Base-by-base conservation (phyloP, 2,888 invertebrate species). In the Norana najaformis region DNA sequence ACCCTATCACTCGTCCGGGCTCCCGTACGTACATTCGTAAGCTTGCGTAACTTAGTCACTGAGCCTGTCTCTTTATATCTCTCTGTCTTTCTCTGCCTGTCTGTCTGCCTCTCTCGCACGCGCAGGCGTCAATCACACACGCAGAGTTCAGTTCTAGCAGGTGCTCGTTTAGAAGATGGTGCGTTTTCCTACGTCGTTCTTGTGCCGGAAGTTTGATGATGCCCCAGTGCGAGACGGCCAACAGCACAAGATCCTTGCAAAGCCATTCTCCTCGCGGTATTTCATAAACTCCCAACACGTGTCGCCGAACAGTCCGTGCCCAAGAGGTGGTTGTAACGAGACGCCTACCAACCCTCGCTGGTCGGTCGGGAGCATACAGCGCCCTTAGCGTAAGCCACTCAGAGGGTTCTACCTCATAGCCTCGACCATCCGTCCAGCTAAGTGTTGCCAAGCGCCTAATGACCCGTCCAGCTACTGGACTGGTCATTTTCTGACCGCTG, bases 401-500 rank as follows among this genome's bases (percentile, higher is more conserved):
- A 8, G 69, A n/a, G 69, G 69, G 5, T 69, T n/a, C 69, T 69
- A 69, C 69, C 69, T 69, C 69, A n/a, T 4, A 69, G 30, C 30
- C 13, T 69, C n/a, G 8, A 69, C 69, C n/a, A 69, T 69, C 69
- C 3, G 69, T 69, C 69, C 69, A 69, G 69, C 11, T 69, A 30
- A 69, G 69, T n/a, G 69, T n/a, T 69, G 69, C 69, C 69, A 69
- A 69, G 69, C 69, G n/a, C 69, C 69, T 69, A 69, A 69, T 69
- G 69, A 69, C 69, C 11, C 69, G 30, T 69, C 69, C 69, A 69
- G 69, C 69, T n/a, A 69, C 69, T 69, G 69, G 69, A 69, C 69
- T 69, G 85, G 85, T 85, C 35, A 85, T 85, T 85, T 85, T 85
- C 85, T 85, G 37, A 85, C 37, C 85, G 85, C 18, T 85, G 85